Percentiles rank a stretch among this genome's conserved stretches.
Evolutionary conservation across 2,797 vertebrate species (phyloP).

Genomic region (Manis crassicaudata): DNA sequence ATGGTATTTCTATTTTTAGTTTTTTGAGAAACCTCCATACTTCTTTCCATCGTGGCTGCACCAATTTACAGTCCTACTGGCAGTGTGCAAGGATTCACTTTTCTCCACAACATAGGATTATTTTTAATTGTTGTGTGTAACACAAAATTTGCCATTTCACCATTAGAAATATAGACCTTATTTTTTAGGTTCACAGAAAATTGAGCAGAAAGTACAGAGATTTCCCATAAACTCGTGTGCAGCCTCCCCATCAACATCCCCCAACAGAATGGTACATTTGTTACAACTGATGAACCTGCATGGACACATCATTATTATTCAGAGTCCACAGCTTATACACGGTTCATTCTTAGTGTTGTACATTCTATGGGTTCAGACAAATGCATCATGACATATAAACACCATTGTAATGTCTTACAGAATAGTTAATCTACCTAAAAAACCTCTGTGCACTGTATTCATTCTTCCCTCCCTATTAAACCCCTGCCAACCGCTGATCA

Average conservation of each 20-base stretch:
- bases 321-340: background rate
- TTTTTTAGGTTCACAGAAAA: background rate
- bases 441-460: background rate
- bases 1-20: no score
- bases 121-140: background rate
- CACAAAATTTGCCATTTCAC: background rate
- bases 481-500: background rate
- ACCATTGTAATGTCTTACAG: background rate
- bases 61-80: no score
- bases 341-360: background rate
- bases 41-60: no score
- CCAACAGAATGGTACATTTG: no score
- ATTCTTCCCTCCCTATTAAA: background rate
- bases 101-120: no score
- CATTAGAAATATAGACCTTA: background rate
- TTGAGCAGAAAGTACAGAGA: background rate
- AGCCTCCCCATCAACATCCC: background rate
- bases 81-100: no score
- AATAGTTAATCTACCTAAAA: background rate
- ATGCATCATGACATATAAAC: background rate
- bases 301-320: background rate
- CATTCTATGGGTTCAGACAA: no score
- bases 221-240: background rate
- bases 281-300: background rate
- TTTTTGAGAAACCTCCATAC: no score